These are phyloP conservation scores for Prunella himalayana DNA, from an alignment of 2,113 vertebrate species.

Conservation along the genomic window DNA sequence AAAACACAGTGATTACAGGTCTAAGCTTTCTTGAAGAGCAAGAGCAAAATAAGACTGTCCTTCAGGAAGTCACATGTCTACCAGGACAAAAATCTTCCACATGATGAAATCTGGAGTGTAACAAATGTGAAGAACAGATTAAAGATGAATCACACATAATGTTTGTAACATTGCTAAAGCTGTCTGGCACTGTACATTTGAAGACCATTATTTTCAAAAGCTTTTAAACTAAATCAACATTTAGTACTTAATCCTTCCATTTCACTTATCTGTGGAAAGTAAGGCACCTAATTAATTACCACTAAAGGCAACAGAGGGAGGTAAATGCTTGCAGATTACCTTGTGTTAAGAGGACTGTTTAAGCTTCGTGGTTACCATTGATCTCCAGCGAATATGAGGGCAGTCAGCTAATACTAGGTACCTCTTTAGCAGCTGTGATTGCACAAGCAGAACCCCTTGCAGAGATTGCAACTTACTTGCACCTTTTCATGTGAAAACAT, in stretches of 20 bases:
- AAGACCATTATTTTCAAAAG: background rate
- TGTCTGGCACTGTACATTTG: background rate
- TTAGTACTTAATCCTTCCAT: background rate
- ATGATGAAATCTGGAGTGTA: background rate
- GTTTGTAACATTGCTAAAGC: background rate
- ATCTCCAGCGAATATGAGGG: background rate
- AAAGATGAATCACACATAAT: background rate
- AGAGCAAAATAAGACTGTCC: background rate
- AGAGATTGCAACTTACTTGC: fast-evolving
- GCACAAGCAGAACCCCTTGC: background rate
- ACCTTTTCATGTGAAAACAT: background rate
- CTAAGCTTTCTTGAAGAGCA: background rate
- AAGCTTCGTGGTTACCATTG: background rate
- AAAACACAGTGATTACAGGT: background rate
- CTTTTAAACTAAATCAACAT: background rate
- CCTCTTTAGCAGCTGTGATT: background rate
- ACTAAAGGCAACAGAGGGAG: background rate
- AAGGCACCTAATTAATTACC: background rate
- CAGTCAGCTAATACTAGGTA: background rate
- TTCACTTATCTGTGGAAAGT: background rate
- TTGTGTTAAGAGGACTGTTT: background rate
- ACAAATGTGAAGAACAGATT: background rate
- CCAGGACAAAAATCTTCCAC: background rate
- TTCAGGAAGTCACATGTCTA: background rate
- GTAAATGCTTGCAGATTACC: background rate